Evolutionary conservation across 2,888 invertebrate genomes (phyloP).

Genomic region (Dromius quadrimaculatus): DNA sequence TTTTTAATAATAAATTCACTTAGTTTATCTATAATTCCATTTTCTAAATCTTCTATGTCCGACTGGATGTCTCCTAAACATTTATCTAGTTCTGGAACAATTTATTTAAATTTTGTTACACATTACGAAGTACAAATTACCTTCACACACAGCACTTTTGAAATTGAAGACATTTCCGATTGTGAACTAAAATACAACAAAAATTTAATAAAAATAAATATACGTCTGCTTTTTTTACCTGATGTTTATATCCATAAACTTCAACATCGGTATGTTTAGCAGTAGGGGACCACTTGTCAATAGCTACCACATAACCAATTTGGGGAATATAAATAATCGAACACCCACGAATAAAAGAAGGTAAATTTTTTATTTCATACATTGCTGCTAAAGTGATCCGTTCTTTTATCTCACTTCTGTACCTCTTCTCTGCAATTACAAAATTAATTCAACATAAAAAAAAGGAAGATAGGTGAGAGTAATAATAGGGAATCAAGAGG

Average conservation of each 20-base stretch:
- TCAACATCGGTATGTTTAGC: constrained; percentile 71
- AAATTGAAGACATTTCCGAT: constrained; percentile 63
- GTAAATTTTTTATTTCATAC: constrained; percentile 77
- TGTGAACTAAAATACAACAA: constrained; percentile 61
- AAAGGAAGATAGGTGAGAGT: too few relatives aligned
- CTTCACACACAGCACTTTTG: constrained; percentile 64
- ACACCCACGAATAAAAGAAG: constrained; percentile 75
- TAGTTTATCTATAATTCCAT: constrained; percentile 78
- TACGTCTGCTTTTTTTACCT: constrained; percentile 68
- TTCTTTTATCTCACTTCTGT: constrained; percentile 77
- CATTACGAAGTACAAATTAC: constrained; percentile 55
- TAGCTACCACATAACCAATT: constrained; percentile 82
- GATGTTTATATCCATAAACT: constrained; percentile 78
- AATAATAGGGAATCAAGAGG: too few relatives aligned
- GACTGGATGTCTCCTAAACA: constrained; percentile 83
- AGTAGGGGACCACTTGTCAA: constrained; percentile 75
- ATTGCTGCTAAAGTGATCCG: constrained; percentile 80
- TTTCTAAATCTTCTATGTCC: constrained; percentile 85
- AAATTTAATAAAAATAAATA: constrained; percentile 46
- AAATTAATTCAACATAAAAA: too few relatives aligned
- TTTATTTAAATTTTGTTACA: constrained; percentile 33
- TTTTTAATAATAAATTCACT: constrained; percentile 74
- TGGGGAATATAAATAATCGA: constrained; percentile 80
- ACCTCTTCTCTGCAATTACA: constrained; percentile 73
- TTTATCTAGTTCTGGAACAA: constrained; percentile 76